These are phyloP conservation scores for Chelonia mydas DNA, from an alignment of 2,797 vertebrate genomes.

Conservation along the genomic window DNA sequence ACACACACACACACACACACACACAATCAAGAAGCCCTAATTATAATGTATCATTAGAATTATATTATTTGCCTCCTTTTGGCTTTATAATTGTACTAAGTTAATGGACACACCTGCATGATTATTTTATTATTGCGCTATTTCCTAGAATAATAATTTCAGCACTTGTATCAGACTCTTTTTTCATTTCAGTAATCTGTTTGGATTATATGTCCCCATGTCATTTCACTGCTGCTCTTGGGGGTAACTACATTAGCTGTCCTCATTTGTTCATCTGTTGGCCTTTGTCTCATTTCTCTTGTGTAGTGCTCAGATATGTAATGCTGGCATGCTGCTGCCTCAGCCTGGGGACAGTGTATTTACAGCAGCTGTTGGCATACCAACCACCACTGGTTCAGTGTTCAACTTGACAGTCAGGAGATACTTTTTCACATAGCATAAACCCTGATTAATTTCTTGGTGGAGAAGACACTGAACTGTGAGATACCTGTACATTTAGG, in stretches of 20 bases:
- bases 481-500: neutral
- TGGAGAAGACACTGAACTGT: neutral
- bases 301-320: neutral
- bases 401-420: neutral
- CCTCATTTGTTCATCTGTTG: fast-evolving
- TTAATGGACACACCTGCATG: neutral
- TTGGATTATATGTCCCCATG: neutral
- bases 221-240: neutral
- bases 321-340: neutral
- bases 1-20: neutral
- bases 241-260: neutral
- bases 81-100: neutral
- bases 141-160: neutral
- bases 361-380: constrained; percentile 41
- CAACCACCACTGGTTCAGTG: neutral
- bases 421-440: neutral
- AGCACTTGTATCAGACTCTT: neutral
- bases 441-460: neutral
- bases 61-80: neutral
- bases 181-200: neutral
- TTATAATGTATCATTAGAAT: neutral
- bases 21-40: neutral
- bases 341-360: neutral
- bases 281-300: neutral
- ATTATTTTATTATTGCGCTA: neutral